phyloP scores from a whole-genome alignment of 2,113 vertebrate genomes.

The Ginglymostoma cirratum region DNA sequence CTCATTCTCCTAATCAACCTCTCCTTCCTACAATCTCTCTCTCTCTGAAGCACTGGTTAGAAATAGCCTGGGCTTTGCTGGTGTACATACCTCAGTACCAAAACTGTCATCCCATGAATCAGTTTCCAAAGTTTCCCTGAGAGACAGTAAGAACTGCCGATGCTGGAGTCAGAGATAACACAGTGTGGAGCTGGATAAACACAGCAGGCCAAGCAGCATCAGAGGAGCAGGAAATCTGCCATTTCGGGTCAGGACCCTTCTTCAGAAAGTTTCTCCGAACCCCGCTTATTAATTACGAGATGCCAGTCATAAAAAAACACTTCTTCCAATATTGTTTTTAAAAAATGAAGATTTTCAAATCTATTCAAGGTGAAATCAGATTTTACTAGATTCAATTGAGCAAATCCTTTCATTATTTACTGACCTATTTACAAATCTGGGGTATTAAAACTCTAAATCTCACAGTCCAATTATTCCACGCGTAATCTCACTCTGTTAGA shows the following conservation, averaged over 20 bases:
- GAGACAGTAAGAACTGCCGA: too few relatives aligned
- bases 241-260: too few relatives aligned
- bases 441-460: constrained; percentile 14
- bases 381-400: constrained; percentile 30
- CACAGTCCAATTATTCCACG: constrained; percentile 2
- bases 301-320: not conserved
- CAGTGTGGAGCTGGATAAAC: too few relatives aligned
- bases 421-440: constrained; percentile 29
- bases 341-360: constrained; percentile 9
- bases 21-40: not conserved
- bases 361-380: constrained; percentile 12
- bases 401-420: constrained; percentile 33
- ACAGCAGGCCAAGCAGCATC: too few relatives aligned
- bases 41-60: not conserved
- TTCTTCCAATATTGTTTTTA: constrained; percentile 11
- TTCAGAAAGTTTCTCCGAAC: too few relatives aligned
- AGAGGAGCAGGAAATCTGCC: too few relatives aligned
- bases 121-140: too few relatives aligned
- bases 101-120: not conserved
- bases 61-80: not conserved
- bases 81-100: not conserved
- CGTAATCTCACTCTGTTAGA: constrained; percentile 5
- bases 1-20: too few relatives aligned
- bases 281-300: not conserved
- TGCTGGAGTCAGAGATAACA: too few relatives aligned